Evolutionary conservation across 2,797 vertebrate genomes (phyloP).

Genomic region (Neomorphus geoffroyi): DNA sequence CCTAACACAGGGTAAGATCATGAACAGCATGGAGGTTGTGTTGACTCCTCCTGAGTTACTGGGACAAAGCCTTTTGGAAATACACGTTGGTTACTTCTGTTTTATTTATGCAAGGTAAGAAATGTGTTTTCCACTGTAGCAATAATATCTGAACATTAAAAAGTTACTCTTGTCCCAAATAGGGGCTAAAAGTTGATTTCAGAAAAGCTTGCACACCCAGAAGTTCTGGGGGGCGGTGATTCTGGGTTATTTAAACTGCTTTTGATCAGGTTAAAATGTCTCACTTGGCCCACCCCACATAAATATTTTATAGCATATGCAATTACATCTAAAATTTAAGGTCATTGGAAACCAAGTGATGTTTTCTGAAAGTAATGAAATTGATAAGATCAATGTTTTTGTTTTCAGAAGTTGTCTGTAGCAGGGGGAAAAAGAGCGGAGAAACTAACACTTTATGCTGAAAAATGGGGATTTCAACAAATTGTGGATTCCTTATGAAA

Average conservation of each 20-base stretch:
- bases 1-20: neutral
- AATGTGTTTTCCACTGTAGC: neutral
- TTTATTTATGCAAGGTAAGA: neutral
- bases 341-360: neutral
- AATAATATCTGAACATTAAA: neutral
- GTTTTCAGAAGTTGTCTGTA: neutral
- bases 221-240: neutral
- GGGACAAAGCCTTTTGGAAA: neutral
- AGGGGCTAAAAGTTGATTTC: neutral
- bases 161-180: too few relatives aligned
- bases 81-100: neutral
- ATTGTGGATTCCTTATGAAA: neutral
- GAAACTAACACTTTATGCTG: neutral
- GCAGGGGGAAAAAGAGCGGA: fast-evolving
- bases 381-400: neutral
- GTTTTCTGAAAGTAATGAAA: neutral
- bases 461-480: neutral
- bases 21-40: fast-evolving
- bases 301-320: neutral
- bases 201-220: neutral
- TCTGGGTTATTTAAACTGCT: neutral
- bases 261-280: neutral
- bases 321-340: neutral
- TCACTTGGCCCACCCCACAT: neutral
- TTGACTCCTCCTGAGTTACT: fast-evolving